Evolutionary conservation across 1,140 invertebrate species (phyloP), one percentile per base, ranked within the genome.

Genomic region (Rhizoglyphus robini): DNA sequence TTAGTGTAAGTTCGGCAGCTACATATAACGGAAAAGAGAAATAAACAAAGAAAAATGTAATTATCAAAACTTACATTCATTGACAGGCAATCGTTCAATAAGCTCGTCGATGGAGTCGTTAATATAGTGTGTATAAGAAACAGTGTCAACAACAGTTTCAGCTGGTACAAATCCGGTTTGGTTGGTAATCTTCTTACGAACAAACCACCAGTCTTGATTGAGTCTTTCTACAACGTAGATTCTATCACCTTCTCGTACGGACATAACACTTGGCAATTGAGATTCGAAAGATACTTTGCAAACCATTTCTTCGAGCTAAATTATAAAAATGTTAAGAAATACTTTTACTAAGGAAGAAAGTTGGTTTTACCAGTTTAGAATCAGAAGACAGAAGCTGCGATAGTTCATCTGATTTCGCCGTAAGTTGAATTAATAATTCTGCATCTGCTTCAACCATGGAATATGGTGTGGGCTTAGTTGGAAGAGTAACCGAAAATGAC

Each of bases 151-250:
- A 0, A 95, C 77, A 72, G 90, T 87, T 73, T 88, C 84, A 2
- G 88, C 85, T n/a, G 90, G 90, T 29, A 92, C 89, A 84, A 88
- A 92, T 61, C 90, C 90, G 72, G 86, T 88, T 76, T 93, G 88
- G 74, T 90, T 86, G 0, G 89, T 91, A 20, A 92, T 76, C 75
- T 87, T 83, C 76, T 94, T 95, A 69, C 83, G 84, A 0, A 94
- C 88, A 73, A 89, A 90, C 90, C 90, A 94, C 88, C 88, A 92
- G 72, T 92, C 88, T 67, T 78, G 75, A 71, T 87, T 87, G 25
- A 68, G 65, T 47, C 59, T 68, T 59, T 87, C 86, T 66, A 92
- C 78, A 32, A 93, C 84, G 66, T 88, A 88, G 15, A 94, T 83
- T 73, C 83, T 82, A 80, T 93, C 89, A 65, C 90, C 90, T 79